Conservation (phyloP, 2,113 vertebrate genomes). For the Porphyrio hochstetteri region DNA sequence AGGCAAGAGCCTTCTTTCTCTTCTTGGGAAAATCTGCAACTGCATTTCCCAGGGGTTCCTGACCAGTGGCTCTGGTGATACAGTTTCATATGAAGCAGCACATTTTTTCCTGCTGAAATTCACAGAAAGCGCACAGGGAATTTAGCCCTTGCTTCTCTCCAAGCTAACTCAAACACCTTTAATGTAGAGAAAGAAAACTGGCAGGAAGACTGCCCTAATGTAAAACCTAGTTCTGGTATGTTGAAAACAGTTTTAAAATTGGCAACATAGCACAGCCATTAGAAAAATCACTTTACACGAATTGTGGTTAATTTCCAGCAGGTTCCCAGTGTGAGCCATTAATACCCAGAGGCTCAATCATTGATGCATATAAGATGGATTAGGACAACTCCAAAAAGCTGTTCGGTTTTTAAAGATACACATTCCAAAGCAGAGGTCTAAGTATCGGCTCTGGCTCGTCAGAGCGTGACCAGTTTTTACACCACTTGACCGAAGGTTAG, state of each 20-base stretch:
- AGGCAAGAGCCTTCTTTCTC: neutral
- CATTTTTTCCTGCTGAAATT: neutral
- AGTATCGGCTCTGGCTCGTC: neutral
- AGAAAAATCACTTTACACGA: constrained; percentile 49
- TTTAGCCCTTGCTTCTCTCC: neutral
- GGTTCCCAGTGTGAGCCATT: constrained; percentile 33
- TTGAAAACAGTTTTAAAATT: constrained; percentile 34
- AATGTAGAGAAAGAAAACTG: neutral
- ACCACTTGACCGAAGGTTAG: neutral
- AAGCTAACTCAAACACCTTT: constrained; percentile 20
- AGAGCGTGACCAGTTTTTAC: neutral
- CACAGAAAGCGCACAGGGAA: neutral
- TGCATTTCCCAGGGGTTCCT: neutral
- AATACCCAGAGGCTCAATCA: constrained; percentile 38
- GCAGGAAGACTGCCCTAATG: neutral
- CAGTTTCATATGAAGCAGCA: neutral
- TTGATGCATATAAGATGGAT: constrained; percentile 22
- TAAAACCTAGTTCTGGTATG: constrained; percentile 14
- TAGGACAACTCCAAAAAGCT: constrained; percentile 35
- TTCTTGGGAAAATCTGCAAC: neutral
- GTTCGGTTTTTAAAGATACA: constrained; percentile 20
- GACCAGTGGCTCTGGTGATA: neutral
- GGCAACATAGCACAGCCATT: constrained; percentile 27
- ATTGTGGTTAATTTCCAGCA: constrained; percentile 56
- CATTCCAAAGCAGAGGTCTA: constrained; percentile 8